Conservation (phyloP, 2,797 vertebrate species). For the Acipenser ruthenus region DNA sequence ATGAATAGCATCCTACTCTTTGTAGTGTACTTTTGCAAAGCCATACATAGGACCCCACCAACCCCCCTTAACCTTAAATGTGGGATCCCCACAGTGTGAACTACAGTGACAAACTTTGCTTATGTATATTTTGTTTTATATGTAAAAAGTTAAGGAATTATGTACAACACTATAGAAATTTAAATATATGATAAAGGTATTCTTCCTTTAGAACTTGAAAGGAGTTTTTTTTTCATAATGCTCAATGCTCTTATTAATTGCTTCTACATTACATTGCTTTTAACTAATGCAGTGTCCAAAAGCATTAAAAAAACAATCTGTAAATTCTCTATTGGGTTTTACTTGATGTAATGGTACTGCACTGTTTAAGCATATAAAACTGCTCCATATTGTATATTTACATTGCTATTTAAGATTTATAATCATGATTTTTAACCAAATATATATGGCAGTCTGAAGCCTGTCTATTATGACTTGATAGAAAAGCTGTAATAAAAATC, state of each 20-base stretch:
- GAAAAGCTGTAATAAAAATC: constrained; percentile 59
- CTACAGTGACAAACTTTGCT: constrained; percentile 76
- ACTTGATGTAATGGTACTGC: constrained; percentile 19
- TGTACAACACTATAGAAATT: constrained; percentile 48
- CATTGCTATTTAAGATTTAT: constrained; percentile 60
- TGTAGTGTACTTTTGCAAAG: constrained; percentile 90
- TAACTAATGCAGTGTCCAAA: constrained; percentile 37
- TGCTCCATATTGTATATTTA: constrained; percentile 58
- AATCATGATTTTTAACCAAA: constrained; percentile 68
- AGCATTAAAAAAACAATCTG: constrained; percentile 26
- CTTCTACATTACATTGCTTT: constrained; percentile 28
- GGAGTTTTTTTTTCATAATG: neutral
- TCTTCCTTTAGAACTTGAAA: constrained; percentile 38
- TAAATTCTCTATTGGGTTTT: constrained; percentile 27
- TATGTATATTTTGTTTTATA: constrained; percentile 96
- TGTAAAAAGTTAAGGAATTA: constrained; percentile 58
- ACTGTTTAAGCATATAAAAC: constrained; percentile 21
- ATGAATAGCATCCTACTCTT: constrained; percentile 70
- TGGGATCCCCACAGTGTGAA: constrained; percentile 64
- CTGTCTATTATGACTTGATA: constrained; percentile 60
- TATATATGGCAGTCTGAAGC: constrained; percentile 51
- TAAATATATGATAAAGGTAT: constrained; percentile 52
- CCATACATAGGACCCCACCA: constrained; percentile 71
- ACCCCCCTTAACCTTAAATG: constrained; percentile 60
- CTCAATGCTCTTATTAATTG: constrained; percentile 16